Conservation (phyloP, 2,888 invertebrate species). For the Thecocarcelia acutangulata region DNA sequence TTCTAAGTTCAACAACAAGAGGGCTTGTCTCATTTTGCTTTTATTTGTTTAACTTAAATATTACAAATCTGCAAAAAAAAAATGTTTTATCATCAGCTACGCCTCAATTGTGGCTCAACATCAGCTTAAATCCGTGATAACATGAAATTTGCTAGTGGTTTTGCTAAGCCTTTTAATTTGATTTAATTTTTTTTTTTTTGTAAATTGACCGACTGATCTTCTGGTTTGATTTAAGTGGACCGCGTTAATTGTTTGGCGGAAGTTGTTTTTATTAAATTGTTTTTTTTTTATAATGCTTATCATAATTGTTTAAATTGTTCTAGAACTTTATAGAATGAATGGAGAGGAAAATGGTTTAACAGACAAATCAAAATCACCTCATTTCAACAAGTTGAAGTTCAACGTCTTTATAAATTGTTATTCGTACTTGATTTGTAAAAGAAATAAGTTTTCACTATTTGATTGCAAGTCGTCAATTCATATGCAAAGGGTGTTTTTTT, state of each 20-base stretch:
- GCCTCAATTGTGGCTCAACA: background rate
- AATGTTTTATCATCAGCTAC: background rate
- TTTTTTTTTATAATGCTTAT: constrained; percentile 22
- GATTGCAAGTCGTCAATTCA: too few relatives aligned
- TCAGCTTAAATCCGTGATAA: constrained; percentile 12
- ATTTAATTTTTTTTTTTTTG: constrained; percentile 34
- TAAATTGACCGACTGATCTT: constrained; percentile 55
- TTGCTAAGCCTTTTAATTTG: constrained; percentile 50
- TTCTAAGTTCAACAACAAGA: constrained; percentile 14
- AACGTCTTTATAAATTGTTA: constrained; percentile 56
- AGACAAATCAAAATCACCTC: constrained; percentile 28
- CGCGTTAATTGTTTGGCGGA: constrained; percentile 47
- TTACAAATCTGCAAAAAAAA: constrained; percentile 37
- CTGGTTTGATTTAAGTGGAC: constrained; percentile 39
- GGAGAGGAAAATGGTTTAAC: constrained; percentile 13
- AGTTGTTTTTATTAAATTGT: constrained; percentile 51
- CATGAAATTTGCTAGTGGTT: constrained; percentile 25
- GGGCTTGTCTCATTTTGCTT: constrained; percentile 40
- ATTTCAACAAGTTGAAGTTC: constrained; percentile 65
- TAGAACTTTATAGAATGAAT: constrained; percentile 31
- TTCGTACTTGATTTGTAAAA: background rate
- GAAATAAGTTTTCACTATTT: background rate
- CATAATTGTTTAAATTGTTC: constrained; percentile 44
- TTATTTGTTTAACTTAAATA: constrained; percentile 3
- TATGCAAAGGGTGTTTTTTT: too few relatives aligned